Conservation (phyloP, 2,797 vertebrate genomes). For the Picus viridis region DNA sequence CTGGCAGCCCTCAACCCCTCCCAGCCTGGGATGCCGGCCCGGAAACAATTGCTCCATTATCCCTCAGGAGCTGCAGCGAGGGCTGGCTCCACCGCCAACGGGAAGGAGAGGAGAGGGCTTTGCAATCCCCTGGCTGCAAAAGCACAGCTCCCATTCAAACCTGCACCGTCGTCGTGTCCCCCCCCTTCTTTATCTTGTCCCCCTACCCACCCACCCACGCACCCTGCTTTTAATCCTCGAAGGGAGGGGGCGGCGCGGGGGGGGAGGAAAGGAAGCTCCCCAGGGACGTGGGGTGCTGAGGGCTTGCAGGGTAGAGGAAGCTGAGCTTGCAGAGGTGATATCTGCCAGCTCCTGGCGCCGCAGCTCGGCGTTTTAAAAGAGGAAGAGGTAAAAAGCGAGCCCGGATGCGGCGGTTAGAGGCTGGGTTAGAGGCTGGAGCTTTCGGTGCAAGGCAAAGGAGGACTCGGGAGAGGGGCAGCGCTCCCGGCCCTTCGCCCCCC, state of each 20-base stretch:
- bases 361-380: neutral
- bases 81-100: neutral
- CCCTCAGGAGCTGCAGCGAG: neutral
- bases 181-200: too few species aligned
- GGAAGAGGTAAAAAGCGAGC: conserved; percentile 30
- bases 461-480: neutral
- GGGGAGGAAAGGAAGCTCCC: neutral
- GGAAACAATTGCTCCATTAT: conserved; percentile 69
- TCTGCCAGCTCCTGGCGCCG: neutral
- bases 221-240: neutral
- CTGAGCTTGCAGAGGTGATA: neutral
- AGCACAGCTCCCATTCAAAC: conserved; percentile 26
- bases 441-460: rapidly evolving
- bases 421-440: neutral
- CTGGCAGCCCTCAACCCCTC: neutral
- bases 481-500: neutral
- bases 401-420: neutral
- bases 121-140: neutral
- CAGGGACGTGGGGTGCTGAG: rapidly evolving
- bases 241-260: too few species aligned
- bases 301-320: neutral
- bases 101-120: conserved; percentile 3
- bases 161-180: neutral
- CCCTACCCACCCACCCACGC: neutral
- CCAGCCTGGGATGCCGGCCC: conserved; percentile 34